Conservation (phyloP, 2,113 vertebrate genomes). For the Protobothrops mucrosquamatus region DNA sequence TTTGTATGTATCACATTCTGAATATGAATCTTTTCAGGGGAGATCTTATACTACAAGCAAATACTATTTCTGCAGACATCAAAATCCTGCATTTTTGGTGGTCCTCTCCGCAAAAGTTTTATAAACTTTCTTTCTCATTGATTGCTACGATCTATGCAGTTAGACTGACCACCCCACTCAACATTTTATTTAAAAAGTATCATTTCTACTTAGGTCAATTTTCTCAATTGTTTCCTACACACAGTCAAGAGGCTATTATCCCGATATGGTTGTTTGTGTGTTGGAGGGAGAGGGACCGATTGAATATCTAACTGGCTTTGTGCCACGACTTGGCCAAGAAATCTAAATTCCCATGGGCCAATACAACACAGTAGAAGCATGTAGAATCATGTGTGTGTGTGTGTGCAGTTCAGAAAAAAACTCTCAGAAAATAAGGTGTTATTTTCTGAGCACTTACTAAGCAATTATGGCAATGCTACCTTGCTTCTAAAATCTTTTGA, state of each 20-base stretch:
- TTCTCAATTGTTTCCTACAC: background rate
- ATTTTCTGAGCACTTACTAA: background rate
- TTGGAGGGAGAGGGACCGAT: fast-evolving
- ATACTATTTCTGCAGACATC: background rate
- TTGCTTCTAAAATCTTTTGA: background rate
- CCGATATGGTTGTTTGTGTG: background rate
- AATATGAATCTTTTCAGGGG: background rate
- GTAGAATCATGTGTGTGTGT: background rate
- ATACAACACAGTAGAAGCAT: background rate
- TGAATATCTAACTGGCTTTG: background rate
- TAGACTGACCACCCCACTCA: background rate
- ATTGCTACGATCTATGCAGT: background rate
- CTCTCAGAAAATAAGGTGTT: background rate
- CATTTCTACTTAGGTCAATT: background rate
- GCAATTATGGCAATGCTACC: background rate
- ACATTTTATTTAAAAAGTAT: background rate
- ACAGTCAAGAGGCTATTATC: background rate
- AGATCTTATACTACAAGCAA: background rate
- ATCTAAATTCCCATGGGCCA: background rate
- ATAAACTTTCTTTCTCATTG: background rate
- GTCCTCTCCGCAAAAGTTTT: background rate
- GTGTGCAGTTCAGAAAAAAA: no score
- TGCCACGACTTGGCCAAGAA: background rate
- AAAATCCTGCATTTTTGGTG: background rate
- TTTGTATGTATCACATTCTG: background rate